Conservation (phyloP, 2,113 vertebrate genomes). For the Pseudopodoces humilis region DNA sequence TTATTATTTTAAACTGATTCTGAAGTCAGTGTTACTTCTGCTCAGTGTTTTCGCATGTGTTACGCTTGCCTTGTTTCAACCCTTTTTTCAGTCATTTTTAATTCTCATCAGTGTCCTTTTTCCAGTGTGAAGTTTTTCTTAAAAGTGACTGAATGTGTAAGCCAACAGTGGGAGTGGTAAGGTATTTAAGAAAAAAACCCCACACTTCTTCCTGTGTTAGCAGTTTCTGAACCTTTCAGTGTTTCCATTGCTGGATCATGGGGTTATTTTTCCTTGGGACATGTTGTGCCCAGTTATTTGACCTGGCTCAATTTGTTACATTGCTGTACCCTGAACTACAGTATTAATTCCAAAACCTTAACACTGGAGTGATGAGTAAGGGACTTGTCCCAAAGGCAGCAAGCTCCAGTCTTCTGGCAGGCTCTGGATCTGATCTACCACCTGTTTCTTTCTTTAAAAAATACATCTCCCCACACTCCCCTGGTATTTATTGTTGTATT, state of each 20-base stretch:
- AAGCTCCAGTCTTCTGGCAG: background rate
- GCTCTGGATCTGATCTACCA: background rate
- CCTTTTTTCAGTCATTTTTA: background rate
- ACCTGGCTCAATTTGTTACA: background rate
- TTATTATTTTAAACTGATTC: slow-evolving; percentile 44
- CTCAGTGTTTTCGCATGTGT: slow-evolving; percentile 11
- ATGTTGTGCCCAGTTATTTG: background rate
- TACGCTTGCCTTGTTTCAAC: slow-evolving; percentile 12
- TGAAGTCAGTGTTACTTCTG: slow-evolving; percentile 42
- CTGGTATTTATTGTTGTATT: background rate
- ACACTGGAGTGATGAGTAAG: background rate
- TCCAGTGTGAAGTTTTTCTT: background rate
- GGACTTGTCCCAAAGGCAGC: background rate
- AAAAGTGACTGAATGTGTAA: background rate
- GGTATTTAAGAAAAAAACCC: background rate
- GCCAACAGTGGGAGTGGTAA: background rate
- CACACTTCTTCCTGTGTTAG: background rate
- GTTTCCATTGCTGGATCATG: background rate
- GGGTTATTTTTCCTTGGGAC: background rate
- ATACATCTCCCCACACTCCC: background rate
- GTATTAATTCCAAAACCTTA: background rate
- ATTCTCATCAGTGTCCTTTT: background rate
- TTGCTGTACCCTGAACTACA: background rate
- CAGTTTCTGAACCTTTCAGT: background rate
- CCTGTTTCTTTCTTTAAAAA: background rate